Evolutionary conservation across 1,140 invertebrate species (phyloP).

Genomic region (Anastrepha ludens): DNA sequence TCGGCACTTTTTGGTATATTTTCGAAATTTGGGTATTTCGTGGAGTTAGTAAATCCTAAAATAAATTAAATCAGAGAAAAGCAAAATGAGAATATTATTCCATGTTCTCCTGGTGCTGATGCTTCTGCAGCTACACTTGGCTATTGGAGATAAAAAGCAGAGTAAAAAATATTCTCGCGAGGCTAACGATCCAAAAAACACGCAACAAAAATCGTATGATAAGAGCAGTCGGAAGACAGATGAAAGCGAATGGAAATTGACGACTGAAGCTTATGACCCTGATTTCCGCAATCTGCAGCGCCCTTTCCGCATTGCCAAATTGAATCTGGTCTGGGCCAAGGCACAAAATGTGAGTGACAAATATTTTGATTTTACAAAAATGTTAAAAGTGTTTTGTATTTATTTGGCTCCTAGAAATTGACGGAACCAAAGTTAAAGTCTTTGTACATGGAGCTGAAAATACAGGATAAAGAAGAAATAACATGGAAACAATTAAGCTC

Average conservation of each 20-base stretch:
- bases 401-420: slow-evolving; percentile 79
- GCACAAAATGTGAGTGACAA: slow-evolving; percentile 81
- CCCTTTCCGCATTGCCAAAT: slow-evolving; percentile 89
- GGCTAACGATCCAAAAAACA: slow-evolving; percentile 64
- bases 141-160: slow-evolving; percentile 63
- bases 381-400: slow-evolving; percentile 59
- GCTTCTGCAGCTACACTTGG: slow-evolving; percentile 59
- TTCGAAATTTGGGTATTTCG: background rate
- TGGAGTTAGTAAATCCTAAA: background rate
- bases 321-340: slow-evolving; percentile 89
- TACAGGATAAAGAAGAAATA: slow-evolving; percentile 94
- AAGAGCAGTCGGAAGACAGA: background rate
- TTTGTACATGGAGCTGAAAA: slow-evolving; percentile 89
- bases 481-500: slow-evolving; percentile 86
- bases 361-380: background rate
- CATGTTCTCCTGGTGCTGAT: slow-evolving; percentile 39
- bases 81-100: background rate
- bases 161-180: slow-evolving; percentile 70
- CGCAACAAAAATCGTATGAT: background rate
- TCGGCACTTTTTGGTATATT: background rate
- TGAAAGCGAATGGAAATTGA: slow-evolving; percentile 62
- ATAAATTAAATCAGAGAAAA: background rate
- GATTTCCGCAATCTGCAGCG: slow-evolving; percentile 80
- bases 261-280: slow-evolving; percentile 69
- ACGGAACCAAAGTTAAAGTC: slow-evolving; percentile 89